Percentiles rank a stretch among this genome's conserved stretches.
These are phyloP conservation scores for Leptopilina boulardi DNA, from an alignment of 1,140 invertebrate genomes.

Conservation along the genomic window DNA sequence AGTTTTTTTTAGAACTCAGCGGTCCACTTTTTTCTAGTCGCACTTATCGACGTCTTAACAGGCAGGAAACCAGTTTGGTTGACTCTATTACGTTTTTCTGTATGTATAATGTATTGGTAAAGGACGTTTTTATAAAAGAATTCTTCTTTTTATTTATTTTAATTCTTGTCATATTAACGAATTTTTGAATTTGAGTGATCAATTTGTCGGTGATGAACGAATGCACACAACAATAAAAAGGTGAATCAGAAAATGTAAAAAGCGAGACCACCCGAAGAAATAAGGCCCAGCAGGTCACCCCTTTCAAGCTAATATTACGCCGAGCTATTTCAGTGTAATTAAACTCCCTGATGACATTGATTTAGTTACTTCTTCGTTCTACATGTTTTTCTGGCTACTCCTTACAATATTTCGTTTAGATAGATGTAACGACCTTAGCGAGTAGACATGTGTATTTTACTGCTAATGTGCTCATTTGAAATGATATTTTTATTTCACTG, in stretches of 20 bases:
- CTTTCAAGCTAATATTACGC: too few species aligned
- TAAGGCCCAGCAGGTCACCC: slow-evolving; percentile 50
- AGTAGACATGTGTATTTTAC: slow-evolving; percentile 17
- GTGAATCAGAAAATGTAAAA: background rate
- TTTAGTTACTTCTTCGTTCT: slow-evolving; percentile 61
- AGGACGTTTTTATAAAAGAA: background rate
- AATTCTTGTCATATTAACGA: background rate
- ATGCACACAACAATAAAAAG: background rate
- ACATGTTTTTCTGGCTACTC: slow-evolving; percentile 40
- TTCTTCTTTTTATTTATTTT: background rate
- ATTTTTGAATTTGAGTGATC: background rate
- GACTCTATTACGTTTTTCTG: too few species aligned
- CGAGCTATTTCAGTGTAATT: slow-evolving; percentile 57
- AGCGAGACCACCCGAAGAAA: slow-evolving; percentile 62
- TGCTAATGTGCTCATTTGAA: slow-evolving; percentile 15
- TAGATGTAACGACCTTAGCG: slow-evolving; percentile 9
- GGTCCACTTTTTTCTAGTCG: background rate
- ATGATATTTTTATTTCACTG: slow-evolving; percentile 3
- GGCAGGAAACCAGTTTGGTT: background rate
- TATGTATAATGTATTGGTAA: too few species aligned
- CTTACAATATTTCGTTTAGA: slow-evolving; percentile 25
- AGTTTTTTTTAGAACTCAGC: background rate
- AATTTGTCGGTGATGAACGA: slow-evolving; percentile 21
- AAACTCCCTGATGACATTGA: slow-evolving; percentile 68
- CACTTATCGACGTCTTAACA: background rate